phyloP scores from a whole-genome alignment of 2,113 vertebrate species.

The Perca schrenkii region DNA sequence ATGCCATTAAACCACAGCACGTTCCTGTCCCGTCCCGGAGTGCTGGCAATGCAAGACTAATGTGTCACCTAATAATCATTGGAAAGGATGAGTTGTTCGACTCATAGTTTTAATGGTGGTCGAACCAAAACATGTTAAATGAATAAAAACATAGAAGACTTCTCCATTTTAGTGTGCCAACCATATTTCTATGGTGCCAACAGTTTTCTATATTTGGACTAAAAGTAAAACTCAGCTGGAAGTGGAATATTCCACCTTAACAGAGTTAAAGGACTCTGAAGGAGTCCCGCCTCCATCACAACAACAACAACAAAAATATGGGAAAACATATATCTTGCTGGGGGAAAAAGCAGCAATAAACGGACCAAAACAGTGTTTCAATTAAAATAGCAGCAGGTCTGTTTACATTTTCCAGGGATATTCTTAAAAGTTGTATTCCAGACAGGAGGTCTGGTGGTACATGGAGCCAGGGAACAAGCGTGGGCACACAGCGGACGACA shows the following conservation, averaged over 20 bases:
- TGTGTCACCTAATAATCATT: neutral
- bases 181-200: no score
- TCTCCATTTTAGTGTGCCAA: neutral
- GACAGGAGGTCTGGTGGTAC: constrained; percentile 35
- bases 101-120: neutral
- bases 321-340: constrained; percentile 33
- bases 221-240: neutral
- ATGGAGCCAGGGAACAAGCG: constrained; percentile 34
- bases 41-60: no score
- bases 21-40: no score
- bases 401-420: constrained; percentile 56
- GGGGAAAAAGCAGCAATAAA: constrained; percentile 14
- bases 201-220: neutral
- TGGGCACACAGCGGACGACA: constrained; percentile 24
- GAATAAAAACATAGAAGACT: neutral
- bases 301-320: constrained; percentile 5
- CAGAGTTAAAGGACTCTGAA: neutral
- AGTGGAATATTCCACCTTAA: neutral
- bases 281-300: neutral
- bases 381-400: constrained; percentile 59
- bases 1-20: no score
- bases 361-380: constrained; percentile 33
- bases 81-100: neutral
- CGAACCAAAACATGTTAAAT: neutral
- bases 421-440: constrained; percentile 58